Percentiles rank a stretch among this genome's conserved stretches.
phyloP scores from a whole-genome alignment of 1,140 invertebrate genomes.

The Diorhabda carinulata region DNA sequence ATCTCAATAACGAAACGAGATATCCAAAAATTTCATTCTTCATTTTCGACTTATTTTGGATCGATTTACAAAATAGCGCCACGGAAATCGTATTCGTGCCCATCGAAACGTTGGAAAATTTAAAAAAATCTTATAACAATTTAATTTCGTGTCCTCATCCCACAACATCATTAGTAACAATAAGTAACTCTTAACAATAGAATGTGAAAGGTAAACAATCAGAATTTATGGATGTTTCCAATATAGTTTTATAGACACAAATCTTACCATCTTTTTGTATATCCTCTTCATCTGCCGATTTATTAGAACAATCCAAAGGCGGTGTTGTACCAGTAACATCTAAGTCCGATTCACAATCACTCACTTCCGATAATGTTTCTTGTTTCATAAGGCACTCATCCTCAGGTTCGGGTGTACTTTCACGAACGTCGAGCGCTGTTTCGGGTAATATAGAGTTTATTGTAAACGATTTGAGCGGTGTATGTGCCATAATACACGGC shows the following conservation, averaged over 20 bases:
- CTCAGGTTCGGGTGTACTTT: slow-evolving; percentile 43
- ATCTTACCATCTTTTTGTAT: slow-evolving; percentile 51
- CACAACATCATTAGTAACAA: too few species aligned
- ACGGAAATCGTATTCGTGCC: too few species aligned
- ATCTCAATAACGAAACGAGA: too few species aligned
- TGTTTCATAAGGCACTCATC: slow-evolving; percentile 24
- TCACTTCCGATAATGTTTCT: slow-evolving; percentile 30
- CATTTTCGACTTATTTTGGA: too few species aligned
- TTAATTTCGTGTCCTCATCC: too few species aligned
- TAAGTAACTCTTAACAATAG: too few species aligned
- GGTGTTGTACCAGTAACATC: slow-evolving; percentile 63
- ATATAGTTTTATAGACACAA: background rate
- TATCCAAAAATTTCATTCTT: too few species aligned
- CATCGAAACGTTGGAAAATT: too few species aligned
- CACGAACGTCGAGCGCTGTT: slow-evolving; percentile 52
- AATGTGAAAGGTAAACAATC: too few species aligned
- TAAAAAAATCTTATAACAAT: too few species aligned
- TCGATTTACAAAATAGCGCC: too few species aligned
- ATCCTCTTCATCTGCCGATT: slow-evolving; percentile 38
- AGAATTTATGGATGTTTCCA: too few species aligned
- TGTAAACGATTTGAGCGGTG: slow-evolving; percentile 66
- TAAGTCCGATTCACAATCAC: slow-evolving; percentile 73
- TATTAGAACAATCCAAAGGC: slow-evolving; percentile 62
- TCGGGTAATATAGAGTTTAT: slow-evolving; percentile 69
- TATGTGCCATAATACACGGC: slow-evolving; percentile 46